Percentiles rank a stretch among this genome's conserved stretches.
These are phyloP conservation scores for Catamblyrhynchus diadema DNA, from an alignment of 2,797 vertebrate species.

Conservation along the genomic window DNA sequence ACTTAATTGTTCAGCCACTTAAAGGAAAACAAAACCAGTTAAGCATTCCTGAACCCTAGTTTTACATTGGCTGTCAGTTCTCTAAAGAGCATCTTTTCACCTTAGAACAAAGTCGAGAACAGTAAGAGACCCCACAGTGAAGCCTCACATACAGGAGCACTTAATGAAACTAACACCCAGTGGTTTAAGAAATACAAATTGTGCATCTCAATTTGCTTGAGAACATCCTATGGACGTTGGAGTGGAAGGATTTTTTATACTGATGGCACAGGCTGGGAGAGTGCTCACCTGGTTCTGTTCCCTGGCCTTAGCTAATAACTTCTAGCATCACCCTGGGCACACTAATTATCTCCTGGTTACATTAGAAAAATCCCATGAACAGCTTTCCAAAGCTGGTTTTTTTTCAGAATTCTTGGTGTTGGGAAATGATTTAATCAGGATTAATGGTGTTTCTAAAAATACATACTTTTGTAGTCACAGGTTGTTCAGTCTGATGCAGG, in stretches of 20 bases:
- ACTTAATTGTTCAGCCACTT: neutral
- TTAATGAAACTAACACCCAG: neutral
- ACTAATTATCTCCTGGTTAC: neutral
- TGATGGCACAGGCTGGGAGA: neutral
- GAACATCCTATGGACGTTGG: rapidly evolving
- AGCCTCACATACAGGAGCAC: neutral
- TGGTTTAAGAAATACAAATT: neutral
- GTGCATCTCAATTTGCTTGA: neutral
- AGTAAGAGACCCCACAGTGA: neutral
- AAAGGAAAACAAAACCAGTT: neutral
- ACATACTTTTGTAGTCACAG: neutral
- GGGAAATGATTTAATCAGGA: neutral
- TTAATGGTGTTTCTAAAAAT: neutral
- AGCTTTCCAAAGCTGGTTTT: neutral
- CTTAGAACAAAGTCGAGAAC: neutral
- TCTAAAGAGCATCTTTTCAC: neutral
- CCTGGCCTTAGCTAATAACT: neutral
- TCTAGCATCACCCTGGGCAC: neutral
- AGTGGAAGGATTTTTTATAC: neutral
- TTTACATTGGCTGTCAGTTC: neutral
- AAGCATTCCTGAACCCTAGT: neutral
- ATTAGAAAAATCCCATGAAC: neutral
- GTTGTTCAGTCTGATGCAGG: rapidly evolving
- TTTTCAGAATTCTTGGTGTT: neutral
- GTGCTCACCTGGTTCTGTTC: neutral